Conservation (phyloP, 2,797 vertebrate species). For the Rhynchotus rufescens region DNA sequence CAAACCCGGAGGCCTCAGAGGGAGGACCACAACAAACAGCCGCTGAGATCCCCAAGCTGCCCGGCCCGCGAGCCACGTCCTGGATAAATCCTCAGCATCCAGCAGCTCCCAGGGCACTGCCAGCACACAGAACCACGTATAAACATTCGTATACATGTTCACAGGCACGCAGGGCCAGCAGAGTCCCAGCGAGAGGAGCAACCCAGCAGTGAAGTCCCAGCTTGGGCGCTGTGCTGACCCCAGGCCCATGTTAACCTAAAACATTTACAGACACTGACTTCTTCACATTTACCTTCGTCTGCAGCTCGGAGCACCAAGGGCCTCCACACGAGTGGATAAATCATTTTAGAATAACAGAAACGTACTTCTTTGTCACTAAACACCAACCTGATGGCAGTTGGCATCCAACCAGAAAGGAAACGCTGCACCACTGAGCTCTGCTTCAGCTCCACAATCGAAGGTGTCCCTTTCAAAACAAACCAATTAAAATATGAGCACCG, state of each 20-base stretch:
- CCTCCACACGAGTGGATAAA: not conserved
- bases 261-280: not conserved
- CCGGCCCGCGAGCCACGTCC: not conserved
- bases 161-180: not conserved
- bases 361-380: accelerated
- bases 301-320: not conserved
- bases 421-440: slow-evolving; percentile 92
- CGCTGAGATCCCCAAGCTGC: slow-evolving; percentile 6
- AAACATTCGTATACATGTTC: not conserved
- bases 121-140: no score
- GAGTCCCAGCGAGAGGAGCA: not conserved
- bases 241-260: not conserved
- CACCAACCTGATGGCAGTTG: slow-evolving; percentile 88
- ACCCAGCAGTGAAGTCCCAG: not conserved
- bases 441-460: slow-evolving; percentile 88
- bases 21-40: not conserved
- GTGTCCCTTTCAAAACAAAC: slow-evolving; percentile 67
- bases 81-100: slow-evolving; percentile 20
- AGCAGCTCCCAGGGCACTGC: not conserved
- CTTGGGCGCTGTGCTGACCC: not conserved
- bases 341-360: no score
- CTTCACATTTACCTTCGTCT: not conserved
- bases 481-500: accelerated
- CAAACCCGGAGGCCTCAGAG: not conserved
- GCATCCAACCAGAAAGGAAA: slow-evolving; percentile 92